Conservation (phyloP, 2,888 invertebrate species). For the Cephus pygmeus region DNA sequence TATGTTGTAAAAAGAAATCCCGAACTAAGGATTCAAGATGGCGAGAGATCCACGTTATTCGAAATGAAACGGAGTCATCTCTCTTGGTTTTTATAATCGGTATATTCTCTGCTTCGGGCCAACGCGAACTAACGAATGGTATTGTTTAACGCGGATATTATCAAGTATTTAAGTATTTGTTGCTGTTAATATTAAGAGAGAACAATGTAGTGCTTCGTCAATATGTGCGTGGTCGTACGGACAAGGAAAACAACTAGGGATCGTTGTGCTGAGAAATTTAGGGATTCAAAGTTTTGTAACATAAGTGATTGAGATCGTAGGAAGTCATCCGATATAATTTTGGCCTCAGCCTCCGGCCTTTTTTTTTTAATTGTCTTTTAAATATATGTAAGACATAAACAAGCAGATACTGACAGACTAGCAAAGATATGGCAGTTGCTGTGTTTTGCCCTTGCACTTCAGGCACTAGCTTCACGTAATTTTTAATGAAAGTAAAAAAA, state of each 20-base stretch:
- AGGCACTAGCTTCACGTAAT: background rate
- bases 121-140: background rate
- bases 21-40: background rate
- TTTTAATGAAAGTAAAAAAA: background rate
- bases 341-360: background rate
- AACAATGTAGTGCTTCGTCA: background rate
- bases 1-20: background rate
- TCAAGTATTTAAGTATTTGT: background rate
- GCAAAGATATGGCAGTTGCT: background rate
- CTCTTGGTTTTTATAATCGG: background rate
- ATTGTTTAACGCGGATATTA: background rate
- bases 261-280: background rate
- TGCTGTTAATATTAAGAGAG: background rate
- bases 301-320: background rate
- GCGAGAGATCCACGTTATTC: background rate
- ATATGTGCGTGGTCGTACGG: background rate
- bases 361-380: background rate
- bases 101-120: background rate
- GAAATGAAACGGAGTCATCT: background rate
- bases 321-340: background rate
- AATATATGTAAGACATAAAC: background rate
- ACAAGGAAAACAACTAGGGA: background rate
- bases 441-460: background rate
- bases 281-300: background rate
- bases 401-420: background rate